Evolutionary conservation across 2,113 vertebrate genomes (phyloP), one percentile per base, ranked within the genome.

Genomic region (Anthoscopus minutus): DNA sequence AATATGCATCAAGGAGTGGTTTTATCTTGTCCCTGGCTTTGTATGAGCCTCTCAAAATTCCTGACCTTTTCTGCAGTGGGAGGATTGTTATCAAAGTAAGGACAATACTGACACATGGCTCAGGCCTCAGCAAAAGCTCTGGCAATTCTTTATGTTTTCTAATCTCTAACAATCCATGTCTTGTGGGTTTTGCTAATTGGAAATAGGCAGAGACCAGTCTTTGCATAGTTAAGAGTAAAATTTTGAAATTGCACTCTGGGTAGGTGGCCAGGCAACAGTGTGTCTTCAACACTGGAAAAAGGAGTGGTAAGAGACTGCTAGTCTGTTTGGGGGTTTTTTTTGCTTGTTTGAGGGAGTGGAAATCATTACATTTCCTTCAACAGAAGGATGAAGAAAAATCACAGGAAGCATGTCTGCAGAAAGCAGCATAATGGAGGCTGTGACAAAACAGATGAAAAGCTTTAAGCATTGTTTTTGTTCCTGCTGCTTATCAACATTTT

Each of bases 401-500:
- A 50, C 82, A 88, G 84, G 91, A 96, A 92, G 79, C 53, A 70
- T 58, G n/a, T 80, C 77, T 76, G 74, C 53, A 61, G 50, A 79
- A 62, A 69, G 45, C 67, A 80, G 60, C 62, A 48, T 71, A 85
- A 67, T 37, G 35, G 94, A 91, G 57, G 79, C 61, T 87, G 58
- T 64, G 60, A 21, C 66, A 81, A 86, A 92, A 71, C 48, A 87
- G 81, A 88, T 54, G 15, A 94, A 87, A 93, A 92, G 50, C 64
- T 93, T 88, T 92, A 61, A 86, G 54, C 69, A 35, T 40, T 79
- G 72, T 65, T 93, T 94, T 78, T 90, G 38, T 69, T 93, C 47
- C 50, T 89, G 50, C n/a, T 93, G 50, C 88, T 93, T 70, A 73
- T 38, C 48, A 61, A 33, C 13, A 22, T 38, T 30, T 92, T 92